Base-by-base conservation (phyloP, 2,797 vertebrate genomes). In the Manis javanica region DNA sequence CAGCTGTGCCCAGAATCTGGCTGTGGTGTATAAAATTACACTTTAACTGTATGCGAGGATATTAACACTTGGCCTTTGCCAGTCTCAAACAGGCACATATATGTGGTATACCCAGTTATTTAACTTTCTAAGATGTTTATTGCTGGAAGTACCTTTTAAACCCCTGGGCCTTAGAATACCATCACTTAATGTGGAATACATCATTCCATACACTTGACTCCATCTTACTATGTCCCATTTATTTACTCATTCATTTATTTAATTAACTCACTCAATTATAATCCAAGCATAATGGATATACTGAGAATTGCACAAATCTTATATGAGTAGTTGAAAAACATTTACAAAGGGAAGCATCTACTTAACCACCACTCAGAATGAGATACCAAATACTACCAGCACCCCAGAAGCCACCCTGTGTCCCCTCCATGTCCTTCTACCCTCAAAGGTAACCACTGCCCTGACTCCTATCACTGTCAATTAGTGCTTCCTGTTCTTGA, bases 1-100 rank as follows among this genome's bases (percentile, higher is more conserved):
- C 86, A 69, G 69, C 59, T 93, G 82, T 16, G 53, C 68, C 91
- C 81, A 53, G 91, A 91, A 42, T 79, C 89, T 87, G 63, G 53
- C 53, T 88, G 19, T 82, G 5, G 18, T 82, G 49, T 92, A 78
- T 71, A 81, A 94, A 88, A 91, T 92, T 83, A 84, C 83, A 91
- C 57, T 86, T 59, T 79, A 61, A 63, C 55, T 77, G 9, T 63
- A 81, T 46, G 51, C 39, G 74, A 93, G 42, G 82, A 72, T 82
- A 42, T 84, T 88, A 85, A 69, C 86, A 72, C 37, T 78, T 84
- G 21, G 21, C 61, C 29, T 89, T 83, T 26, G 68, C 71, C 49
- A 46, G 81, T 57, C 96, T 81, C 86, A 42, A 18, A 46, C 29
- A 75, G 29, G 74, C n/a, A 37, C 12, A 2, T 29, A 29, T 18